Evolutionary conservation across 2,888 invertebrate species (phyloP), one percentile per base, ranked within the genome.

Genomic region (Azorinus chamasolen): DNA sequence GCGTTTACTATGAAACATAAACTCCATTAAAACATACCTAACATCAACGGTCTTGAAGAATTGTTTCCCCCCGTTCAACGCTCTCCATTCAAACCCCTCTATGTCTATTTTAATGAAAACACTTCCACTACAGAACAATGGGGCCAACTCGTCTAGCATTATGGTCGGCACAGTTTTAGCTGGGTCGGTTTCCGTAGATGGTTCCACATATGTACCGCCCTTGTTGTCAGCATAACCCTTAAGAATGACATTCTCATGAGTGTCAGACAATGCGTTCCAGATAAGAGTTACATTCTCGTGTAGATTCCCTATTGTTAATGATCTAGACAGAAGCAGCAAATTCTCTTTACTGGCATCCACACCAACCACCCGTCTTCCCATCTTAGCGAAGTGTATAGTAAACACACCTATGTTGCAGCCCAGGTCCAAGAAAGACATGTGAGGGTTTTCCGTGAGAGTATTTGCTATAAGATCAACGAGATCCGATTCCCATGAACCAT

Each of bases 51-150:
- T 18, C 62, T 84, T 73, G 46, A 88, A 84, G 63, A 88, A 89
- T 8, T 74, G 50, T 8, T 65, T 65, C 0, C 73, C 84, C 18
- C 83, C 83, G 41, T 77, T 63, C 12, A 89, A 66, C 1, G 81
- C 84, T 54, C 78, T 81, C 32, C 75, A 72, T 53, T 89, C 89
- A 24, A 77, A 81, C 0, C 86, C 86, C 66, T 89, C 88, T 18
- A 88, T 80, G 63, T 89, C 89, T 68, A 89, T 83, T 68, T 89
- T 89, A n/a, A 89, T 73, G 39, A 87, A 85, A 22, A 87, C 81
- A 10, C 69, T 57, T n/a, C 59, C 64, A 5, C 72, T 54, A 14
- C 57, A 53, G 25, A 85, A 75, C 5, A 83, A 37, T 8, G 62
- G 63, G 10, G 85, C 25, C 14, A 88, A 65, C 61, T 88, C 87